Percentiles rank a stretch among this genome's conserved stretches.
Conservation (phyloP, 2,797 vertebrate species). For the Sparus aurata region DNA sequence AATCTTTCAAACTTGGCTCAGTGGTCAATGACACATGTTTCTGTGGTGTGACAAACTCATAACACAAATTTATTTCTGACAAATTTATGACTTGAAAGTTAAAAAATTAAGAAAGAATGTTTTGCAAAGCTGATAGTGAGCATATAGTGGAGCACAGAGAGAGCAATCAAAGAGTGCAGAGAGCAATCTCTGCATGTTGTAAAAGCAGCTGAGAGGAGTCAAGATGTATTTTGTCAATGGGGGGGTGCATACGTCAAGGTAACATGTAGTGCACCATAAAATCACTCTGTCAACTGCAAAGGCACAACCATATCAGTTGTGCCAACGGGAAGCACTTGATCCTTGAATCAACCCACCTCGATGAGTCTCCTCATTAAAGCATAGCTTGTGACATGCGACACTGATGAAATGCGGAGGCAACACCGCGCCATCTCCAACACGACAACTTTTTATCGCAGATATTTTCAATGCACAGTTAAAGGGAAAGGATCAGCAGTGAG, state of each 20-base stretch:
- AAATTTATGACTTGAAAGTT: background rate
- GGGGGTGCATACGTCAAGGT: background rate
- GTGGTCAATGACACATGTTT: too few species aligned
- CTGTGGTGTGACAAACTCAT: too few species aligned
- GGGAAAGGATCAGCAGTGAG: slow-evolving; percentile 1
- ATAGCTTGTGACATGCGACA: slow-evolving; percentile 11
- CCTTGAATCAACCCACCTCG: slow-evolving; percentile 8
- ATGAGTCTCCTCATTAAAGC: slow-evolving; percentile 7
- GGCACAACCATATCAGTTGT: background rate
- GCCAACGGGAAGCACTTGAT: slow-evolving; percentile 16
- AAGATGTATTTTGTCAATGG: slow-evolving; percentile 8
- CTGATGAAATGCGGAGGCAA: slow-evolving; percentile 28
- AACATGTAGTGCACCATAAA: background rate
- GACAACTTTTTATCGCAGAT: slow-evolving; percentile 1
- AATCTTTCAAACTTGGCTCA: too few species aligned
- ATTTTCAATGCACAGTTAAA: background rate
- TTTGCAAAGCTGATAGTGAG: background rate
- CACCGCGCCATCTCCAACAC: background rate
- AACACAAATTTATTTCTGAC: too few species aligned
- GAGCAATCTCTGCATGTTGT: background rate
- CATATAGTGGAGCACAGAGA: background rate
- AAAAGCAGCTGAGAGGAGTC: background rate
- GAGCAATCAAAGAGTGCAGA: background rate
- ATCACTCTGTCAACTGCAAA: background rate
- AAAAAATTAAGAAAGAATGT: slow-evolving; percentile 1